A percentile compares a stretch with the other conserved stretches of the same genome.
phyloP scores from a whole-genome alignment of 2,888 invertebrate species.

The Drosophila anceps region DNA sequence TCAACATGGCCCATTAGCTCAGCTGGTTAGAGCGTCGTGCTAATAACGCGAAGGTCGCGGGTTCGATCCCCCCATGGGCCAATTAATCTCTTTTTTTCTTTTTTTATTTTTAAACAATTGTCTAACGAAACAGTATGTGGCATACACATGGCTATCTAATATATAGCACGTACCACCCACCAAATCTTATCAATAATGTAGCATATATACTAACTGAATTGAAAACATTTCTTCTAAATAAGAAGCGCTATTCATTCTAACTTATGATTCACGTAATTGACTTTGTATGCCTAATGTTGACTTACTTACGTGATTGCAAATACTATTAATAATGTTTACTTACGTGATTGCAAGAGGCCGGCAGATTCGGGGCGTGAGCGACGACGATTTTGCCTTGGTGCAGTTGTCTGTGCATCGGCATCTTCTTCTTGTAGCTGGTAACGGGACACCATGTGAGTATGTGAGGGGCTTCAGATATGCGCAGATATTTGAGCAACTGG shows the following conservation, averaged over 20 bases:
- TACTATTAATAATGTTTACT: slow-evolving; percentile 51
- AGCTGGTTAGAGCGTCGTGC: slow-evolving; percentile 80
- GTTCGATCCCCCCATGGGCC: slow-evolving; percentile 80
- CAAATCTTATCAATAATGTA: slow-evolving; percentile 10
- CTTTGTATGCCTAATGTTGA: neutral
- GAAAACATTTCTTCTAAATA: neutral
- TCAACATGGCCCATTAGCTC: slow-evolving; percentile 71
- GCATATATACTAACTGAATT: neutral
- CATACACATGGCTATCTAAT: neutral
- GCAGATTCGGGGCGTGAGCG: slow-evolving; percentile 63
- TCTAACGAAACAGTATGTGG: neutral
- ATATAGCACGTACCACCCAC: neutral
- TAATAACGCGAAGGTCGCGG: slow-evolving; percentile 77
- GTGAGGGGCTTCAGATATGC: neutral
- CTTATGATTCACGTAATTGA: slow-evolving; percentile 4
- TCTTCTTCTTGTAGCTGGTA: slow-evolving; percentile 56
- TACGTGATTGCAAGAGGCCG: slow-evolving; percentile 68
- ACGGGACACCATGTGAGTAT: slow-evolving; percentile 47
- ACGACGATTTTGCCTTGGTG: slow-evolving; percentile 25
- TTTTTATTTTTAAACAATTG: neutral
- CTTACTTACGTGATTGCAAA: slow-evolving; percentile 6
- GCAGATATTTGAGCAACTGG: slow-evolving; percentile 35
- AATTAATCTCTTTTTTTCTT: slow-evolving; percentile 16
- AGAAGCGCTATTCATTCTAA: neutral
- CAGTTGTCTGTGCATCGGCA: slow-evolving; percentile 18